Conservation (phyloP, 1,140 invertebrate species). For the Euwallacea similis region DNA sequence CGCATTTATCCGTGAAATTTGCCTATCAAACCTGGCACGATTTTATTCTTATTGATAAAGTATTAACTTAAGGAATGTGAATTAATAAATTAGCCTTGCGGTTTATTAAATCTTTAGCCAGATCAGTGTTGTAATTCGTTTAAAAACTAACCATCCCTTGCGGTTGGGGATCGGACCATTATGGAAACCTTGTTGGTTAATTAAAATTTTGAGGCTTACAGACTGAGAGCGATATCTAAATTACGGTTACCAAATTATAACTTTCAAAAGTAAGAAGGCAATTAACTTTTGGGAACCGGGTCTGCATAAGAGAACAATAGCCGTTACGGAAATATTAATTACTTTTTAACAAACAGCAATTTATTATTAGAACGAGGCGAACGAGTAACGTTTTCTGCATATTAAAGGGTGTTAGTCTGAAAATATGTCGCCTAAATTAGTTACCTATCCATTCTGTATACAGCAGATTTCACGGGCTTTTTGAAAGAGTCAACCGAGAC, state of each 20-base stretch:
- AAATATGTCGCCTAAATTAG: conserved; percentile 5
- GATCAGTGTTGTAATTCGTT: too few species aligned
- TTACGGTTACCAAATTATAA: conserved; percentile 5
- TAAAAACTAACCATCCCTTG: not conserved
- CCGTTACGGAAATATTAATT: conserved; percentile 15
- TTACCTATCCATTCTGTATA: not conserved
- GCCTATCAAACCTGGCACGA: too few species aligned
- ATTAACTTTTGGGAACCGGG: conserved; percentile 8
- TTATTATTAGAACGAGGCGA: conserved; percentile 3
- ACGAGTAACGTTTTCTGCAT: not conserved
- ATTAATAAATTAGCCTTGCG: too few species aligned
- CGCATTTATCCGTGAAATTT: too few species aligned
- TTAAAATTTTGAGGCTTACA: not conserved
- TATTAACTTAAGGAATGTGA: too few species aligned
- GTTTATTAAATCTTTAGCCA: too few species aligned
- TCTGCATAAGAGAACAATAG: conserved; percentile 2
- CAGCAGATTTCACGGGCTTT: not conserved
- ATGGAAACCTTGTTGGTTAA: not conserved
- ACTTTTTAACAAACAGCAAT: conserved; percentile 7
- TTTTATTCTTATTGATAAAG: too few species aligned
- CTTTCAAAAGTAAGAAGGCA: conserved; percentile 16
- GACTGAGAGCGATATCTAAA: conserved; percentile 1
- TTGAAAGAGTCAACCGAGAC: not conserved
- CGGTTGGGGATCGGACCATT: too few species aligned
- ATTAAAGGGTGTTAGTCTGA: not conserved